Base-by-base conservation (phyloP, 2,797 vertebrate genomes). In the Lepus oiostolus region DNA sequence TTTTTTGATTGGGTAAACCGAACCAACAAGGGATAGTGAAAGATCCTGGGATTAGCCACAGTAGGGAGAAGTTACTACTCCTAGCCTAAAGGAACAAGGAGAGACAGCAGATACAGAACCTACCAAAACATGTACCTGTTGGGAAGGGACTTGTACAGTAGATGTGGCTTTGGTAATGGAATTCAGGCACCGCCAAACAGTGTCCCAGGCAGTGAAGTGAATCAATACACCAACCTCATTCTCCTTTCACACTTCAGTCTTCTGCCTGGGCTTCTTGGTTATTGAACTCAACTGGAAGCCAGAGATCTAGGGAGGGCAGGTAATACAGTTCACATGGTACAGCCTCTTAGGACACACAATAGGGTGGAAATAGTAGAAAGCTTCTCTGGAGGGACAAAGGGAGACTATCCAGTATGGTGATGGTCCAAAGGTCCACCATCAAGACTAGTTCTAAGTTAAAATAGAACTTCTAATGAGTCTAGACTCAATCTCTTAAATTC, bases 241-340 rank as follows among this genome's bases (percentile, higher is more conserved):
- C 12, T 85, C 54, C 16, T 89, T 50, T 10, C 14, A 42, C 5
- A 32, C 17, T 90, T 74, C 28, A 72, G 1, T 42, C 22, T 87
- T 86, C 72, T 90, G 38, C 74, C 50, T 87, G 12, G 62, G 70
- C 21, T 65, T 89, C 35, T 89, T 74, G 50, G 70, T 95, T 68
- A 42, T 24, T 22, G 70, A 68, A 87, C 7, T 11, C 91, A 93
- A 50, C 26, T 10, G 5, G 52, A 77, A 86, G 30, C 10, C 21
- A 83, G 70, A 86, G 47, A 22, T 68, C n/a, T 68, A 74, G 21
- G 47, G 52, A 90, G n/a, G 3, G 30, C 62, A 68, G 67, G 32
- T 68, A n/a, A 75, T 58, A 13, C 32, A 13, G 22, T 76, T 32
- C 24, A 38, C 2, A 7, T 14, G 16, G 10, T 1, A 68, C 22